Evolutionary conservation across 2,888 invertebrate species (phyloP).

Genomic region (Arrhopalites spinosus): DNA sequence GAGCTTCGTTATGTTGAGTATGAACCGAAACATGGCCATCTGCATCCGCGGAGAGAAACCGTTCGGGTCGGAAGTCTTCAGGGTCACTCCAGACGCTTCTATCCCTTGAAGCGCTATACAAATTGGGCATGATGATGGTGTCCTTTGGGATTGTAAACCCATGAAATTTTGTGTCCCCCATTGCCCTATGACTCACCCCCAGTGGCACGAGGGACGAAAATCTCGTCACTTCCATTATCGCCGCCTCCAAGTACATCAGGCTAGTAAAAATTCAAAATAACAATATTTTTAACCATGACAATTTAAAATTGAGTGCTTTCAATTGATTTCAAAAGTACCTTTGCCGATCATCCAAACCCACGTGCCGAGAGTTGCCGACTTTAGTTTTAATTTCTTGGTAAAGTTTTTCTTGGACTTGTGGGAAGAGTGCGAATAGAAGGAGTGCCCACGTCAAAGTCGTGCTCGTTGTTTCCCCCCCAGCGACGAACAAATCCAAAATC

Average conservation of each 20-base stretch:
- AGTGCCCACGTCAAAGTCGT: constrained; percentile 32
- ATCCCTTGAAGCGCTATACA: constrained; percentile 9
- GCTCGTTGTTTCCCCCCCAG: constrained; percentile 28
- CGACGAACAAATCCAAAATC: constrained; percentile 12
- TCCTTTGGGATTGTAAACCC: constrained; percentile 22
- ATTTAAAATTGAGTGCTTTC: not conserved
- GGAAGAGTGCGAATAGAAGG: constrained; percentile 11
- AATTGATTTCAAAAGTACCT: constrained; percentile 5
- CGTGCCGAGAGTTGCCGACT: constrained; percentile 17
- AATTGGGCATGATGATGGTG: constrained; percentile 15
- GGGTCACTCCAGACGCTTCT: constrained; percentile 22
- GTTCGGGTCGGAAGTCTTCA: constrained; percentile 14
- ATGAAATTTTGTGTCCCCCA: not conserved
- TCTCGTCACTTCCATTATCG: constrained; percentile 12
- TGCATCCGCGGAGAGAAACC: constrained; percentile 23
- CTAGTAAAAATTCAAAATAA: not conserved
- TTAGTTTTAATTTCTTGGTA: constrained; percentile 25
- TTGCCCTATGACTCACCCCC: constrained; percentile 10
- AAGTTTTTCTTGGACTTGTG: constrained; percentile 20
- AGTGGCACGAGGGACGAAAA: constrained; percentile 9
- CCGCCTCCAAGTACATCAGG: constrained; percentile 26
- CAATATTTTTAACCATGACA: not conserved
- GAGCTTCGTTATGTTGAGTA: constrained; percentile 25
- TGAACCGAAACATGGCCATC: not conserved
- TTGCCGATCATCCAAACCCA: constrained; percentile 15